Percentiles rank a stretch among this genome's conserved stretches.
Evolutionary conservation across 2,797 vertebrate species (phyloP).

Genomic region (Smutsia temminckii): DNA sequence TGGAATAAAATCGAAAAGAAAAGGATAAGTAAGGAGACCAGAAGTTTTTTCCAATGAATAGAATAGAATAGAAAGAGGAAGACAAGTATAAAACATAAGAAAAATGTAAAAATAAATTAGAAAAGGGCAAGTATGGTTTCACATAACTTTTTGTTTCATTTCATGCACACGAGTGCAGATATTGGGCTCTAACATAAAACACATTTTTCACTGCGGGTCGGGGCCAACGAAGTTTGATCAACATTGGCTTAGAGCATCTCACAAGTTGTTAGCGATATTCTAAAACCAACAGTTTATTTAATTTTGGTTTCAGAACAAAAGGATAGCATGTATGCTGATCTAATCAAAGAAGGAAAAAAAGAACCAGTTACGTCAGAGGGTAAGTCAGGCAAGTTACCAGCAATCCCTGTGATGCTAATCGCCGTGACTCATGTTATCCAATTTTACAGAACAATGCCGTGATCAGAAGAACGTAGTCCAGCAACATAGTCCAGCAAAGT

Average conservation of each 20-base stretch:
- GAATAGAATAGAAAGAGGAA: not conserved
- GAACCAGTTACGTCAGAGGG: not conserved
- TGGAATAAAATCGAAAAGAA: constrained; percentile 33
- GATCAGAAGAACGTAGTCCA: not conserved
- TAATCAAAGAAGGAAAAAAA: not conserved
- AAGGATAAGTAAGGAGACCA: not conserved
- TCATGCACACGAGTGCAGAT: not conserved
- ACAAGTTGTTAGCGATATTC: not conserved
- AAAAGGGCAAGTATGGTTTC: not conserved
- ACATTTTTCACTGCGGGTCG: not conserved
- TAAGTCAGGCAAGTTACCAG: not conserved
- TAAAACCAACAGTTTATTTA: constrained; percentile 10
- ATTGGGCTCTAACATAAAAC: not conserved
- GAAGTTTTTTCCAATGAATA: not conserved
- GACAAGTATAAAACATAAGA: not conserved
- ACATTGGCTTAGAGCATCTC: not conserved
- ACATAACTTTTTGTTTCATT: constrained; percentile 28
- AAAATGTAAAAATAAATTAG: not conserved
- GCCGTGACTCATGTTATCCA: accelerated
- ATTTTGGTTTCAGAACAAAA: constrained; percentile 41
- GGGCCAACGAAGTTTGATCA: constrained; percentile 23
- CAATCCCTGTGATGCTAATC: not conserved
- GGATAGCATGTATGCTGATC: not conserved
- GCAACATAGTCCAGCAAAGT: not conserved
- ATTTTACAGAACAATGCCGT: not conserved